Evolutionary conservation across 2,888 invertebrate genomes (phyloP).

Genomic region (Ligdia adustata): DNA sequence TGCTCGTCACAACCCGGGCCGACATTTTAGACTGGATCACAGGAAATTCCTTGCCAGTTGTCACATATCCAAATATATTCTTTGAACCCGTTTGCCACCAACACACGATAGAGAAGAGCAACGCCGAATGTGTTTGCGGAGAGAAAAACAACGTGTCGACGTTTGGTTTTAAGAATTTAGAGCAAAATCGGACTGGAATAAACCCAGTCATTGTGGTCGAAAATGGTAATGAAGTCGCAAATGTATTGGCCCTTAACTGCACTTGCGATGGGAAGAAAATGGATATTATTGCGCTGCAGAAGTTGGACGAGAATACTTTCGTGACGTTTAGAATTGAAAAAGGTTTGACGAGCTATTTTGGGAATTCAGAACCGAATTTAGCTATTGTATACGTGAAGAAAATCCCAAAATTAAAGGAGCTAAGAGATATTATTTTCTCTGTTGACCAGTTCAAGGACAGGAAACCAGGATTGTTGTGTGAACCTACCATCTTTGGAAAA

Average conservation of each 20-base stretch:
- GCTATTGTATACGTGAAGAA: neutral
- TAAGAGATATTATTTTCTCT: neutral
- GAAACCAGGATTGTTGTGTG: neutral
- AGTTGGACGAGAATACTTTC: neutral
- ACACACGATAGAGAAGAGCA: neutral
- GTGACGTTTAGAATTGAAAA: neutral
- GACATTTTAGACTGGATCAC: neutral
- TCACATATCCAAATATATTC: neutral
- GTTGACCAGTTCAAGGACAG: neutral
- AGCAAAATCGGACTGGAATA: neutral
- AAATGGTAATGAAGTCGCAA: neutral
- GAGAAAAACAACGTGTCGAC: neutral
- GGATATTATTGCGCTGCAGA: neutral
- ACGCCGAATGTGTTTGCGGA: neutral
- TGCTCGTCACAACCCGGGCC: neutral
- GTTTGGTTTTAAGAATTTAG: neutral
- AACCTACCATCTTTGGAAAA: conserved; percentile 2
- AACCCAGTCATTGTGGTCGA: neutral
- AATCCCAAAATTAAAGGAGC: neutral
- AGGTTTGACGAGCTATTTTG: neutral
- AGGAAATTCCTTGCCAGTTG: neutral
- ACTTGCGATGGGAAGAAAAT: neutral
- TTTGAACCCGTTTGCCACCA: neutral
- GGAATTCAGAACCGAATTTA: neutral
- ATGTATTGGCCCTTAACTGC: neutral